These are phyloP conservation scores for Lophotis ruficrista DNA, from an alignment of 2,113 vertebrate species.

Conservation along the genomic window DNA sequence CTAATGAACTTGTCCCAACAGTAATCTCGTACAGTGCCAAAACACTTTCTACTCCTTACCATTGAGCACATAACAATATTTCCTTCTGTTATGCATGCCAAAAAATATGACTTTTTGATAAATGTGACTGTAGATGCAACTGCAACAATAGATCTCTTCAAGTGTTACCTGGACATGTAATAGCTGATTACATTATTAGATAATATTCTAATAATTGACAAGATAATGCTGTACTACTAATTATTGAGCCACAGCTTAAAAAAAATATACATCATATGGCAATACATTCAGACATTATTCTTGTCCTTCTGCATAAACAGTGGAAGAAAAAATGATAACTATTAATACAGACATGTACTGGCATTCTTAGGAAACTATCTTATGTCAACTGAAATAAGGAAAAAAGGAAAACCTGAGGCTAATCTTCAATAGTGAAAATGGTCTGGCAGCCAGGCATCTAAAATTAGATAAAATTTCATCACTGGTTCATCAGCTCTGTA, in stretches of 20 bases:
- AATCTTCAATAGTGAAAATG: neutral
- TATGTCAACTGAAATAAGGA: neutral
- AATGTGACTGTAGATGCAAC: neutral
- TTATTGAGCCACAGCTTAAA: neutral
- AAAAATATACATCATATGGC: neutral
- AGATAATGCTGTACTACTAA: neutral
- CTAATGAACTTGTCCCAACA: neutral
- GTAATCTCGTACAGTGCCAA: neutral
- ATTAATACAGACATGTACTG: neutral
- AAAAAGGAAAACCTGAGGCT: neutral
- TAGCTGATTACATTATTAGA: neutral
- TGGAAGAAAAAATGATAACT: neutral
- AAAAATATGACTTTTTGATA: neutral
- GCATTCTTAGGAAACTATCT: neutral
- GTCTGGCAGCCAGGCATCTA: neutral
- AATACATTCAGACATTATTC: neutral
- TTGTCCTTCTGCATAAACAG: neutral
- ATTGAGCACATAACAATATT: neutral
- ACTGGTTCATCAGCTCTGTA: neutral
- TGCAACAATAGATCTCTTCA: neutral
- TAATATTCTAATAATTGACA: neutral
- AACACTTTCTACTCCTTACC: neutral
- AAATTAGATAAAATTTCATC: neutral
- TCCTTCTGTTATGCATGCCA: neutral
- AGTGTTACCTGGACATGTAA: neutral